Evolutionary conservation across 2,888 invertebrate species (phyloP).

Genomic region (Steinernema scapterisci): DNA sequence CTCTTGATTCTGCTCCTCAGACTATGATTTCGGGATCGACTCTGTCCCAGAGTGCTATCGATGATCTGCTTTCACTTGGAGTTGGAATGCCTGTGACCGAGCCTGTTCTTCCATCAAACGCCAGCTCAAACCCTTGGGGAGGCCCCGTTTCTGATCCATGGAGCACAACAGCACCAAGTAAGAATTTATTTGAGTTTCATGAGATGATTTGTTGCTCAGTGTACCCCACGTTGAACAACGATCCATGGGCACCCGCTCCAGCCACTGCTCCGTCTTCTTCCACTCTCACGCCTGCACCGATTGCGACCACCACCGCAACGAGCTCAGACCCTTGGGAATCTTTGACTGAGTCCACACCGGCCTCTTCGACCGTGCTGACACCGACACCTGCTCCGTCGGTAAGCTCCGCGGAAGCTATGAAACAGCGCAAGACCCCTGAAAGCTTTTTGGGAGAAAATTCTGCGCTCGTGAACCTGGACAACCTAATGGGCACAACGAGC

Average conservation of each 20-base stretch:
- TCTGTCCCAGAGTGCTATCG: constrained; percentile 50
- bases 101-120: background rate
- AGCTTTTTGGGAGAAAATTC: constrained; percentile 96
- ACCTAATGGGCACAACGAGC: constrained; percentile 78
- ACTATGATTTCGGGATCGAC: constrained; percentile 36
- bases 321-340: constrained; percentile 13
- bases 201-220: constrained; percentile 33
- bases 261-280: background rate
- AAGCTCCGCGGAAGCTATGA: constrained; percentile 12
- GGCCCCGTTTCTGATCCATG: constrained; percentile 32
- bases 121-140: constrained; percentile 28
- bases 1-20: constrained; percentile 37
- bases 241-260: constrained; percentile 37
- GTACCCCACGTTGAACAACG: constrained; percentile 37
- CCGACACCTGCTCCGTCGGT: constrained; percentile 29
- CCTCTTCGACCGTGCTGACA: constrained; percentile 29
- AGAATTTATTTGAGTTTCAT: background rate
- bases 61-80: constrained; percentile 56
- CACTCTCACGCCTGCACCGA: background rate
- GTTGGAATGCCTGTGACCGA: constrained; percentile 44
- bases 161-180: background rate
- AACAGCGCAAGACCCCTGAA: constrained; percentile 80
- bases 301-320: background rate
- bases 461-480: constrained; percentile 93
- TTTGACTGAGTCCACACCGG: constrained; percentile 20